Evolutionary conservation across 2,113 vertebrate genomes (phyloP).

Genomic region (Copsychus sechellarum): DNA sequence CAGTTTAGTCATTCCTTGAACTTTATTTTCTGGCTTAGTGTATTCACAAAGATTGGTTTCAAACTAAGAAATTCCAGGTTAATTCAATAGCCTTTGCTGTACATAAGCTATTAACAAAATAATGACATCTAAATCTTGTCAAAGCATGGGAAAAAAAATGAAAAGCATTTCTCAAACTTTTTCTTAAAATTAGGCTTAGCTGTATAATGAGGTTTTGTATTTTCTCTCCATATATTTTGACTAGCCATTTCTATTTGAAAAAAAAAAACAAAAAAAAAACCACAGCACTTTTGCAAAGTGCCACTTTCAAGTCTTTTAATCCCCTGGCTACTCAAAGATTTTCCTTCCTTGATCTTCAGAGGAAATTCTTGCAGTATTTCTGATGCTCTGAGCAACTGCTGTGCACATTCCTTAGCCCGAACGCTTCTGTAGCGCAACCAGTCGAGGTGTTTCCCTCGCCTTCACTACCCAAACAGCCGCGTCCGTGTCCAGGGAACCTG

Average conservation of each 20-base stretch:
- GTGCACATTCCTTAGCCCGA: neutral
- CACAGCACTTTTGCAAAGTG: neutral
- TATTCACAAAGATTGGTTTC: neutral
- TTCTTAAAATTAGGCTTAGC: neutral
- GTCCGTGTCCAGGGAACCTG: neutral
- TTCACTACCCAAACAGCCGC: fast-evolving
- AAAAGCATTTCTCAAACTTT: neutral
- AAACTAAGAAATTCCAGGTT: neutral
- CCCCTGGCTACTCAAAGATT: neutral
- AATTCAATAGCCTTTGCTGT: neutral
- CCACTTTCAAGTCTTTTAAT: neutral
- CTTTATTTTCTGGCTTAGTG: neutral
- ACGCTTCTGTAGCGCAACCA: fast-evolving
- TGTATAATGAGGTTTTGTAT: neutral
- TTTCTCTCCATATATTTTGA: neutral
- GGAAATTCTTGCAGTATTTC: neutral
- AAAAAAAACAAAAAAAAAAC: neutral
- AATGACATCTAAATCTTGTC: neutral
- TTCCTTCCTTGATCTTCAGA: neutral
- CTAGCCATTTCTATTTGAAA: neutral
- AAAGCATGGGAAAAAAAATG: neutral
- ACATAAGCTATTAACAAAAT: neutral
- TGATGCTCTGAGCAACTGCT: fast-evolving
- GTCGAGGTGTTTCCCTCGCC: neutral
- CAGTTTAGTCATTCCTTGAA: neutral